These are phyloP conservation scores for Automeris io DNA, from an alignment of 2,888 invertebrate genomes.

Conservation along the genomic window DNA sequence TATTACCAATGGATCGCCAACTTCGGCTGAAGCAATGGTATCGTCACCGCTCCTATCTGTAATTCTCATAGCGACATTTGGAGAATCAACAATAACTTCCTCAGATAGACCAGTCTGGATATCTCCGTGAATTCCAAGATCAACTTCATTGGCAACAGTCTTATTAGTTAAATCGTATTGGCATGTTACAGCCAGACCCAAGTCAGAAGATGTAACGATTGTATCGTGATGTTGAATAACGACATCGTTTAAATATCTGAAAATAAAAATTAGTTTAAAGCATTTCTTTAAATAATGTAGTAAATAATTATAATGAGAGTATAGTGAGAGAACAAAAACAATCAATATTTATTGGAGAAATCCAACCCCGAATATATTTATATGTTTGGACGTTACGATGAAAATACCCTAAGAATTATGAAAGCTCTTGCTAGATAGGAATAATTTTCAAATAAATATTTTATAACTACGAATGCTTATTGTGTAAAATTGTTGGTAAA, in stretches of 20 bases:
- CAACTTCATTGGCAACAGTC: slow-evolving; percentile 94
- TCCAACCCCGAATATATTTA: too few species aligned
- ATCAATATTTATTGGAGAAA: too few species aligned
- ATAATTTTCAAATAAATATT: too few species aligned
- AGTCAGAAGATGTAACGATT: slow-evolving; percentile 95
- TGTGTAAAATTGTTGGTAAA: too few species aligned
- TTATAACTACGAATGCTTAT: too few species aligned
- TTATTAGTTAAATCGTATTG: slow-evolving; percentile 96
- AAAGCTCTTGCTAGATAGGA: too few species aligned
- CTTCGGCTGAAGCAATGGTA: slow-evolving; percentile 91
- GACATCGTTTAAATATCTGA: slow-evolving; percentile 90
- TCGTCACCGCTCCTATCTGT: slow-evolving; percentile 90
- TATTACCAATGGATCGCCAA: slow-evolving; percentile 89
- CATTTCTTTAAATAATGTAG: neutral
- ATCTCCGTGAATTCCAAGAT: slow-evolving; percentile 92
- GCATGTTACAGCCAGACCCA: slow-evolving; percentile 94
- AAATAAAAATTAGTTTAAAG: neutral
- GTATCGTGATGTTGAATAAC: slow-evolving; percentile 97
- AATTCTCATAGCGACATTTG: slow-evolving; percentile 96
- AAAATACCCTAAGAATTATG: too few species aligned
- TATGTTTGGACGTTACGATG: too few species aligned
- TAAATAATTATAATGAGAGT: neutral
- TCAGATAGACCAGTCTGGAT: slow-evolving; percentile 91
- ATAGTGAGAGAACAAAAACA: too few species aligned
- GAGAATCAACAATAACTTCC: slow-evolving; percentile 95